Percentiles rank a stretch among this genome's conserved stretches.
Evolutionary conservation across 2,797 vertebrate genomes (phyloP).

Genomic region (Pangasius krempfi): DNA sequence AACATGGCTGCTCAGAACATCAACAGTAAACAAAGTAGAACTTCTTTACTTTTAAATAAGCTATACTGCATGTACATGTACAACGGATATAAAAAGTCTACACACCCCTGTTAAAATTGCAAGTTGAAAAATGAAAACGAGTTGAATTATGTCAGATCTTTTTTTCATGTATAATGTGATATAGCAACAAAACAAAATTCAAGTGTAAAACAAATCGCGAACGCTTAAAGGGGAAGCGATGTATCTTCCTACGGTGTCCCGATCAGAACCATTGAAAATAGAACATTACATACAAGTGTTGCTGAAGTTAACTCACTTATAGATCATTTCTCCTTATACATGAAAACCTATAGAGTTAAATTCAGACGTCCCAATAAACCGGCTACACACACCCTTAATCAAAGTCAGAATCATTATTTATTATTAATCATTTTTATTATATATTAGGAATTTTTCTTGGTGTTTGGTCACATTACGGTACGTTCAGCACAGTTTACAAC

Average conservation of each 20-base stretch:
- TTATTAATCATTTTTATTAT: background rate
- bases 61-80: background rate
- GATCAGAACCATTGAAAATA: too few relatives aligned
- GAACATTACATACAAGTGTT: too few relatives aligned
- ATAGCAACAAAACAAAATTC: background rate
- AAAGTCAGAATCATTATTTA: background rate
- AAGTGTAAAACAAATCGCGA: background rate
- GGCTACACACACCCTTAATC: background rate
- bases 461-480: background rate
- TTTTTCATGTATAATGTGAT: background rate
- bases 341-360: too few relatives aligned
- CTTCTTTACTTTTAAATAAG: background rate
- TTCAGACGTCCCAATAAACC: too few relatives aligned
- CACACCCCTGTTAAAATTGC: background rate
- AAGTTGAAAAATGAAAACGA: background rate
- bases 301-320: background rate
- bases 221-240: background rate
- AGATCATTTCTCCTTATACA: too few relatives aligned
- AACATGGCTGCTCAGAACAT: background rate
- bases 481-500: background rate
- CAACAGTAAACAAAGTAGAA: background rate
- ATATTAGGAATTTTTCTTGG: background rate
- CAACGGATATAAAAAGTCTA: background rate
- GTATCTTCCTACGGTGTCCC: background rate
- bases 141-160: background rate